Evolutionary conservation across 53 echinoderm and acorn worm genomes (phyloP), one percentile per base, ranked within the genome.

Genomic region (Henricia sp.): DNA sequence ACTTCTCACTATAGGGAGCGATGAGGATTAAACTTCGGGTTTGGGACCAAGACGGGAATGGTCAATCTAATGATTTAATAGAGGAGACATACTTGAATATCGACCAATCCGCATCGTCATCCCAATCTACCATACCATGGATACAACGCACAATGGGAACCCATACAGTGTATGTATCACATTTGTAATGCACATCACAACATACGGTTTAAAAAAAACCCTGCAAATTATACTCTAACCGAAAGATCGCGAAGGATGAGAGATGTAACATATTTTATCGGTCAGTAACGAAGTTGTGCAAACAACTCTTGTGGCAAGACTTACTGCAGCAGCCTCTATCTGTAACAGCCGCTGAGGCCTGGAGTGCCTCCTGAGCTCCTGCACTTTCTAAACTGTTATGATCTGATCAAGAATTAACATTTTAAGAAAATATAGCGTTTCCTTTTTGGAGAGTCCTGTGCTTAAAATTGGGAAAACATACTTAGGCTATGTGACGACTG

Each of bases 11-110:
- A 17, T 28, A 82, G 83, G 83, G 83, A 35, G 21, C n/a, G 26
- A 50, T 82, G 51, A 46, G 83, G 48, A 48, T 82, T 0, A 82
- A 82, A 37, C 25, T 67, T 3, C 44, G 21, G 16, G 68, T 67
- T 33, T 67, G 35, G 66, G 83, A 82, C 68, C 2, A 1, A 0
- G 83, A 82, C 37, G 10, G 13, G 1, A 50, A 50, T 14, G 23
- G 16, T 60, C n/a, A n/a, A n/a, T n/a, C n/a, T 25, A 50, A 82
- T 38, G 83, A 82, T 20, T 17, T 17, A 48, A n/a, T 82, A 16
- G 83, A 82, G 2, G 50, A 48, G 30, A 34, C 14, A 12, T 65
- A 36, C 68, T 14, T 23, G 51, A 50, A 64, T 41, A 46, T 82
- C 25, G 50, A 24, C 8, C 46, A 32, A 20, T 36, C 2, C 17